Evolutionary conservation across 2,888 invertebrate species (phyloP), one percentile per base, ranked within the genome.

Genomic region (Nymphalis polychloros): DNA sequence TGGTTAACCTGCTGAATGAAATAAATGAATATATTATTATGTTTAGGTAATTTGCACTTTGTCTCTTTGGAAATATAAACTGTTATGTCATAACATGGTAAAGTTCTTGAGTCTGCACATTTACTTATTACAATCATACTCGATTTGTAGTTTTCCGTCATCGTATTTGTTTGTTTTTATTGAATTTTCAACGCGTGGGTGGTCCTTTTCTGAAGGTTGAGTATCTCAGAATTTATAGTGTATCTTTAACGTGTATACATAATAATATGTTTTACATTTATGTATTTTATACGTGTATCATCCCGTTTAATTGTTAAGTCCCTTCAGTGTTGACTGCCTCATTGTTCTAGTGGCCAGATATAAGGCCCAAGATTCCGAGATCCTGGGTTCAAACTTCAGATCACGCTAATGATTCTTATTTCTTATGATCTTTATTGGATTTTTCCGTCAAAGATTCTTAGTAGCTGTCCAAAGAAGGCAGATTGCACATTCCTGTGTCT

Each of bases 121-220:
- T 59, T 65, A 57, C 59, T 64, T 49, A 65, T 63, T 68, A 65
- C 68, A 68, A 63, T 63, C 59, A 68, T 63, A 65, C 59, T 63
- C 8, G 57, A 55, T 52, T 61, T 59, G 68, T 71, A 65, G 71
- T 75, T 77, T 78, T 78, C 77, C 78, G 75, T 76, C 75, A 71
- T 67, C 68, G 68, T 65, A 69, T 76, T 73, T 73, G 73, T 74
- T 72, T 68, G 70, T 75, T 74, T 73, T 73, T 75, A 77, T 72
- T 74, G 66, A 60, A 67, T 70, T 68, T 70, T 60, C 62, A 71
- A 70, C 53, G 65, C 66, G 76, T 78, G 75, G 78, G 76, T 70
- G 77, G 67, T 67, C 52, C 60, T 69, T 57, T 41, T 50, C 52
- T 13, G 74, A 75, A 75, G 76, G 76, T 75, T 75, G 73, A 59